Evolutionary conservation across 2,797 vertebrate species (phyloP), one percentile per base, ranked within the genome.

Genomic region (Delichon dasypus): DNA sequence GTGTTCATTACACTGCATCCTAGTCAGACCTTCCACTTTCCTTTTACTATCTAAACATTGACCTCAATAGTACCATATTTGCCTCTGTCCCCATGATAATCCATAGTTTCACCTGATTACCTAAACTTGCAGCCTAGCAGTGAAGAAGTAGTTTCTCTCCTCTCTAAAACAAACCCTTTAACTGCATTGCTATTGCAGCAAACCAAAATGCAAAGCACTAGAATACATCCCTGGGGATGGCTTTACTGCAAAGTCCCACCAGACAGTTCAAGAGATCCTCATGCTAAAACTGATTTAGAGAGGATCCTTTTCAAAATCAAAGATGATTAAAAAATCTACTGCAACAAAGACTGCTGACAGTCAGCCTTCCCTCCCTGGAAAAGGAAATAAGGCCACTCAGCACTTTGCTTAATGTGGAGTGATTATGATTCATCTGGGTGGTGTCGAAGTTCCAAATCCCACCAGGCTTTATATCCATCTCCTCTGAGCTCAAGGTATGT

Each of bases 371-470:
- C 88, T 94, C 93, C 82, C 94, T 93, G 85, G 11, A 84, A 29
- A 86, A 84, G 82, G 48, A 96, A 96, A 76, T 40, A 34, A 82
- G 42, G 90, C 71, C 60, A 82, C 42, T 85, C 92, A 83, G 93
- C 89, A 85, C 61, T 95, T 92, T 17, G 62, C 70, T 77, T 48
- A 54, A 21, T 10, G 25, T 61, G 44, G 70, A 92, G 51, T 80
- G 93, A 78, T 87, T 93, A 73, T 25, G 5, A 42, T 62, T 88
- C 76, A 55, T 81, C 50, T 42, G 91, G 89, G 92, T 81, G 85
- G 83, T 75, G 79, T 51, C 45, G 36, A 14, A 9, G 21, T 57
- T 91, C 70, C 51, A 78, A 85, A 88, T 38, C 58, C 75, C 13
- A 1, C 45, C 50, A 94, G 47, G 54, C 70, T 78, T 38, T 62